These are phyloP conservation scores for Coleophora flavipennella DNA, from an alignment of 2,888 invertebrate genomes.

Conservation along the genomic window DNA sequence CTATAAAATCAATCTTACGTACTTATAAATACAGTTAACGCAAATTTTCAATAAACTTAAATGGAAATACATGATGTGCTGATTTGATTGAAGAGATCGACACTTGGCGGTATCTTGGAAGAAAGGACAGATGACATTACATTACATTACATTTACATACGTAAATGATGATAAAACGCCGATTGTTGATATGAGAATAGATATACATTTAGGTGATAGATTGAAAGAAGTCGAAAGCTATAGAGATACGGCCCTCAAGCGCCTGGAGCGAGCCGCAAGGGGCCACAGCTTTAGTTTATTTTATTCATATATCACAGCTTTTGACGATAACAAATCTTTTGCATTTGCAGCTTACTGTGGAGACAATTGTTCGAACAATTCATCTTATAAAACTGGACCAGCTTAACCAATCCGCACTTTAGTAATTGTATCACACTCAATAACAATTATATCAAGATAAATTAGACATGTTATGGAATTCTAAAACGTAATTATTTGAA, in stretches of 20 bases:
- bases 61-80: constrained; percentile 66
- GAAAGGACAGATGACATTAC: constrained; percentile 27
- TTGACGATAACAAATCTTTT: constrained; percentile 73
- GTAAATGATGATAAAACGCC: constrained; percentile 10
- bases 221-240: constrained; percentile 39
- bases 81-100: constrained; percentile 34
- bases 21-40: constrained; percentile 14
- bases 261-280: constrained; percentile 33
- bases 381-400: constrained; percentile 18
- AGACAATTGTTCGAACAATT: constrained; percentile 66
- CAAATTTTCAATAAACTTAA: constrained; percentile 28
- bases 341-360: constrained; percentile 69
- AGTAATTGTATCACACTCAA: constrained; percentile 7
- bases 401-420: constrained; percentile 21
- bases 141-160: no score
- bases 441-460: no score
- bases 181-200: constrained; percentile 17
- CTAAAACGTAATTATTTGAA: no score
- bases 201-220: constrained; percentile 23
- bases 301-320: constrained; percentile 71
- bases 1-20: constrained; percentile 1
- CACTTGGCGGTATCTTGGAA: constrained; percentile 29
- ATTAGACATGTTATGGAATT: no score
- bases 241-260: constrained; percentile 44
- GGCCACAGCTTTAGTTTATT: constrained; percentile 55